Evolutionary conservation across 92 coral and sea anemone species (phyloP).

Genomic region (Phenganax marumi): DNA sequence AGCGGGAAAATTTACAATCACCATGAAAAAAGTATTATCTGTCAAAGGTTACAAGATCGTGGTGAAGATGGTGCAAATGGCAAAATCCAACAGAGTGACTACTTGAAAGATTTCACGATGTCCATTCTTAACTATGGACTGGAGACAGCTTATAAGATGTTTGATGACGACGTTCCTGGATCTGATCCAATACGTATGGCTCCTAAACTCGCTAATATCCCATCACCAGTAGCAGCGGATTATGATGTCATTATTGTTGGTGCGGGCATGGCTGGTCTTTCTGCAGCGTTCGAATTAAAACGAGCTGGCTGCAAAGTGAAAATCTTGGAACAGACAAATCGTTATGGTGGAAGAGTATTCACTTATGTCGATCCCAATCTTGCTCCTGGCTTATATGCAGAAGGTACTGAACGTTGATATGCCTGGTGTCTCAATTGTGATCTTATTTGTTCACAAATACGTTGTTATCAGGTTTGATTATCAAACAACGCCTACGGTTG

Average conservation of each 20-base stretch:
- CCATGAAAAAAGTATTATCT: too few species aligned
- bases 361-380: constrained; percentile 40
- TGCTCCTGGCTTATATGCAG: constrained; percentile 46
- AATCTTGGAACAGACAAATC: constrained; percentile 35
- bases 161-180: not conserved
- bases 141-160: constrained; percentile 38
- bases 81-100: constrained; percentile 54
- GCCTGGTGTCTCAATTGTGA: not conserved
- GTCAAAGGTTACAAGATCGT: not conserved
- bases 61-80: not conserved
- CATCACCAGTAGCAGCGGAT: not conserved
- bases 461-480: too few species aligned
- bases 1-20: too few species aligned
- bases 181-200: constrained; percentile 36
- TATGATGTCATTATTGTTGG: constrained; percentile 31
- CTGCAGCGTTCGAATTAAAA: constrained; percentile 49
- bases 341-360: constrained; percentile 36
- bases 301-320: constrained; percentile 38
- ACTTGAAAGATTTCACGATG: constrained; percentile 38
- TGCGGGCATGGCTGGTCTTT: constrained; percentile 50
- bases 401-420: constrained; percentile 29
- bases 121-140: constrained; percentile 39
- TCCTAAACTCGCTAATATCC: not conserved
- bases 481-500: too few species aligned
- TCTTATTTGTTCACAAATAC: too few species aligned